These are phyloP conservation scores for Ptiloglossa arizonensis DNA, from an alignment of 1,140 invertebrate genomes.

Conservation along the genomic window DNA sequence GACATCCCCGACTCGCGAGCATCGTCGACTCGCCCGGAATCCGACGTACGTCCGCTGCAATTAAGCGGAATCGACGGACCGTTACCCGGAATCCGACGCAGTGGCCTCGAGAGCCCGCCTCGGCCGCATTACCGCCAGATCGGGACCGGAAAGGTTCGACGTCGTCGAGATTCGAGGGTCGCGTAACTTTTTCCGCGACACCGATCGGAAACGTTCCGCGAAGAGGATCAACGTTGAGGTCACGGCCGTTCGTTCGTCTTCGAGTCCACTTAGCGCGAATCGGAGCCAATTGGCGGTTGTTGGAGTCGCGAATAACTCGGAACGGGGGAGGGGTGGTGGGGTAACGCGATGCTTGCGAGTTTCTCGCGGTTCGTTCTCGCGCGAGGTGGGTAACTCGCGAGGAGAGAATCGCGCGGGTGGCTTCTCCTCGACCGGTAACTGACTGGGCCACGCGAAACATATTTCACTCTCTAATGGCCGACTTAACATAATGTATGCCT, in stretches of 20 bases:
- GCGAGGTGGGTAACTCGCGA: slow-evolving; percentile 28
- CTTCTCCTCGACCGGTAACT: slow-evolving; percentile 66
- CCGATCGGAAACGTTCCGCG: too few relatives aligned
- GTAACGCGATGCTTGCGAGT: slow-evolving; percentile 58
- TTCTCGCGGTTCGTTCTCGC: slow-evolving; percentile 51
- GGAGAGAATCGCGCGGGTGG: slow-evolving; percentile 38
- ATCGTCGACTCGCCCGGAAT: slow-evolving; percentile 56
- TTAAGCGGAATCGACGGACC: slow-evolving; percentile 54
- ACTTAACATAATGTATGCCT: slow-evolving; percentile 76
- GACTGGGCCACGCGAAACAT: slow-evolving; percentile 74
- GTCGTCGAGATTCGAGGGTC: neutral
- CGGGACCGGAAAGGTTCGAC: slow-evolving; percentile 14
- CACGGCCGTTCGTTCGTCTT: slow-evolving; percentile 21
- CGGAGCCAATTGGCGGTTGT: slow-evolving; percentile 69
- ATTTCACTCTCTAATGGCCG: slow-evolving; percentile 74
- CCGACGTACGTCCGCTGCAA: slow-evolving; percentile 52
- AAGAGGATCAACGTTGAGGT: too few relatives aligned
- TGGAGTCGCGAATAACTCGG: slow-evolving; percentile 70
- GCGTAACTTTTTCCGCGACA: neutral
- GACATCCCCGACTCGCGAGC: slow-evolving; percentile 31
- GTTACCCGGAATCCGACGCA: slow-evolving; percentile 3
- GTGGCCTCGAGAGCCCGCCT: neutral
- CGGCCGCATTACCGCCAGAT: neutral
- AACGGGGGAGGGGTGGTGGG: slow-evolving; percentile 10
- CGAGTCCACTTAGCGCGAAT: neutral